Evolutionary conservation across 2,888 invertebrate genomes (phyloP).

Genomic region (Plebejus anna): DNA sequence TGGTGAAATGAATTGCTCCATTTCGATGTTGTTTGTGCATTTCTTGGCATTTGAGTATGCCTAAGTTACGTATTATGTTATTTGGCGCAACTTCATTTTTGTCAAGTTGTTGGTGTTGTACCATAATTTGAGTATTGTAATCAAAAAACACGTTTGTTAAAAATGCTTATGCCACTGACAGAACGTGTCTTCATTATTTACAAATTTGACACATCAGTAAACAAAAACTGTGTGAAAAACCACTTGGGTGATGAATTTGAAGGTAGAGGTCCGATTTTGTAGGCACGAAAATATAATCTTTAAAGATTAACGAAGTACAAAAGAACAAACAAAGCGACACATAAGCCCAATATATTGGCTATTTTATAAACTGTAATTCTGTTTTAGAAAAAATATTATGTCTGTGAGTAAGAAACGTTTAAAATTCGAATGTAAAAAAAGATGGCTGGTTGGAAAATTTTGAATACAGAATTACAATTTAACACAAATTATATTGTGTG

Average conservation of each 20-base stretch:
- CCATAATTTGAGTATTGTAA: too few relatives aligned
- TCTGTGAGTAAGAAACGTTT: background rate
- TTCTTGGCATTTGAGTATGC: background rate
- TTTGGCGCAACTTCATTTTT: too few relatives aligned
- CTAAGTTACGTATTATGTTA: too few relatives aligned
- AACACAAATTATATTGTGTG: constrained; percentile 34
- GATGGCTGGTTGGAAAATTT: background rate
- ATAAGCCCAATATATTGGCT: constrained; percentile 40
- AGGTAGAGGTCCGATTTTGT: constrained; percentile 32
- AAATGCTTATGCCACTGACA: constrained; percentile 4
- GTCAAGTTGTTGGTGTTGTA: background rate
- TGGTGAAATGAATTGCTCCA: background rate
- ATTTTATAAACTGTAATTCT: constrained; percentile 34
- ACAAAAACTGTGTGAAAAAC: background rate
- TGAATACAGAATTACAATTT: constrained; percentile 28
- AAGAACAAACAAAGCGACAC: constrained; percentile 71
- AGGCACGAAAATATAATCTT: constrained; percentile 42
- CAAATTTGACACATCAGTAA: background rate
- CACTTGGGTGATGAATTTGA: constrained; percentile 11
- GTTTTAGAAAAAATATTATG: background rate
- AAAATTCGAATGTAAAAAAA: background rate
- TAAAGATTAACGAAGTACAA: constrained; percentile 53
- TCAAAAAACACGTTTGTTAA: background rate
- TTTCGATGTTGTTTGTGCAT: background rate
- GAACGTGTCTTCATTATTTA: background rate